phyloP scores from a whole-genome alignment of 2,113 vertebrate genomes.

The Cottus gobio region DNA sequence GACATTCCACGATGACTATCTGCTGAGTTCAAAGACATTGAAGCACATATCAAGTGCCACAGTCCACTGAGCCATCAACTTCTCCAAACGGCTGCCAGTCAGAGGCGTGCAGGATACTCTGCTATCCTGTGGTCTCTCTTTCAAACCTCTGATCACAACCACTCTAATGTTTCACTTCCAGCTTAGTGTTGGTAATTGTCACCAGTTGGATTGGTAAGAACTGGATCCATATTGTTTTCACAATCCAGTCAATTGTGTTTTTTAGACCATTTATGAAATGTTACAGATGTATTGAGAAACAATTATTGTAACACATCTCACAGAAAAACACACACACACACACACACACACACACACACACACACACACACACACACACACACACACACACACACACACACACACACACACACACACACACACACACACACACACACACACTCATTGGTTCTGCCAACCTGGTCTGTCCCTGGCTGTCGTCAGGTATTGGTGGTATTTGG shows the following conservation, averaged over 20 bases:
- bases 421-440: slow-evolving; percentile 17
- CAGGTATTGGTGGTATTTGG: slow-evolving; percentile 73
- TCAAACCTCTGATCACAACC: slow-evolving; percentile 25
- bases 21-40: slow-evolving; percentile 55
- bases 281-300: not conserved
- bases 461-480: slow-evolving; percentile 37
- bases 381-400: not conserved
- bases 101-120: slow-evolving; percentile 10
- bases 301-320: not conserved
- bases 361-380: not conserved
- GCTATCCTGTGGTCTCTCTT: slow-evolving; percentile 29
- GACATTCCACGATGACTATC: slow-evolving; percentile 31
- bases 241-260: no score
- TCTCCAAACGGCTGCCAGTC: slow-evolving; percentile 42
- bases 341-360: slow-evolving; percentile 3
- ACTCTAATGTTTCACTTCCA: slow-evolving; percentile 31
- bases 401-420: slow-evolving; percentile 5
- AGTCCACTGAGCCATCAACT: slow-evolving; percentile 35
- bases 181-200: not conserved
- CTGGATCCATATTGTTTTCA: not conserved
- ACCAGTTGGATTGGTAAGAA: not conserved
- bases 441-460: slow-evolving; percentile 7
- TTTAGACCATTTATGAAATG: not conserved
- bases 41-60: slow-evolving; percentile 28
- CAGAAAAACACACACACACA: not conserved